Percentiles rank a stretch among this genome's conserved stretches.
phyloP scores from a whole-genome alignment of 2,113 vertebrate species.

The Leucoraja erinaceus region DNA sequence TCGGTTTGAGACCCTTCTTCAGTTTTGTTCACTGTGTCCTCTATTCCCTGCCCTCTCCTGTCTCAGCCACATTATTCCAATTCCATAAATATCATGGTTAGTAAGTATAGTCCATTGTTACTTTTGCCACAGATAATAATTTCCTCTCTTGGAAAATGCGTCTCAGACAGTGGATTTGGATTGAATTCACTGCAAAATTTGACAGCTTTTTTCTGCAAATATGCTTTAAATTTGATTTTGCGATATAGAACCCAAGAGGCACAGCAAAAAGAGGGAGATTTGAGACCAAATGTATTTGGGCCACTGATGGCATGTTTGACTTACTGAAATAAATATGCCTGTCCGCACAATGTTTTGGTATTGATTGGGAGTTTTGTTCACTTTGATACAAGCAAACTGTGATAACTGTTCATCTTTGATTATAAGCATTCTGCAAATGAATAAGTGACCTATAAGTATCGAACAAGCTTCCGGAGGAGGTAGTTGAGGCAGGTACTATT shows the following conservation, averaged over 20 bases:
- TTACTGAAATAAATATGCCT: not conserved
- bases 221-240: not conserved
- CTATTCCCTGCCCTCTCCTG: not conserved
- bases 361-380: not conserved
- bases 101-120: not conserved
- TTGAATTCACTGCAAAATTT: not conserved
- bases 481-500: too few species aligned
- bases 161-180: not conserved
- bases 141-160: not conserved
- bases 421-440: too few species aligned
- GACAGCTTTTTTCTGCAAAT: not conserved
- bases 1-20: too few species aligned
- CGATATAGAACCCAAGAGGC: not conserved
- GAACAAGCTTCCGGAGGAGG: too few species aligned
- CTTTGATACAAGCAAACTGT: not conserved
- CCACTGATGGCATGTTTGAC: not conserved
- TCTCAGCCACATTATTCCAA: not conserved
- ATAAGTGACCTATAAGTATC: too few species aligned
- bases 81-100: not conserved
- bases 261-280: not conserved
- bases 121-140: not conserved
- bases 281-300: not conserved
- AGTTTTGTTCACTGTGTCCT: not conserved
- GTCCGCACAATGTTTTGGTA: not conserved
- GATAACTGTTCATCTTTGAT: not conserved